Base-by-base conservation (phyloP, 2,888 invertebrate species). In the Plutella xylostella region DNA sequence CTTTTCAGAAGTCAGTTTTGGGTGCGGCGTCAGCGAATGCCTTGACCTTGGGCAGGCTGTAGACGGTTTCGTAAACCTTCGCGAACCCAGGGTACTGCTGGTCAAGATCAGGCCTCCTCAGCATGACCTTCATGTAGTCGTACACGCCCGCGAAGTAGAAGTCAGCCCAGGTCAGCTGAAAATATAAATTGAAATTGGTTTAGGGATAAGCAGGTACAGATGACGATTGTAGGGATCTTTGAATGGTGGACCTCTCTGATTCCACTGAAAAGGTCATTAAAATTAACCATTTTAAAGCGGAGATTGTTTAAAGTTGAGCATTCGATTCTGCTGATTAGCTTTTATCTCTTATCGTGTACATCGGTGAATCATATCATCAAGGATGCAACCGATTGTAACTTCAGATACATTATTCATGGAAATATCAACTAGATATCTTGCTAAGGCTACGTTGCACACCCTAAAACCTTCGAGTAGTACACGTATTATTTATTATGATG, bases 151-250 rank as follows among this genome's bases (percentile, higher is more conserved):
- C 80, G 47, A 88, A 79, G n/a, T 67, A 64, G 9, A 89, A 55
- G 57, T 89, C 89, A 2, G 86, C 88, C 87, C 88, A 88, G 0
- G 86, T 84, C 1, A 89, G 47, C 65, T 67, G 55, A 14, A 56
- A 58, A 19, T 37, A 12, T 6, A 33, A 7, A 33, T 14, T 14
- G 33, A 7, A n/a, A n/a, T n/a, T n/a, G n/a, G n/a, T n/a, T n/a
- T n/a, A n/a, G 11, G n/a, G 11, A 4, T 28, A 12, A 28, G 28
- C 2, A 3, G n/a, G 2, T 4, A 12, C 28, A 28, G 4, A 28
- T 28, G 7, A n/a, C 9, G 28, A 28, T 28, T 12, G n/a, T n/a
- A 6, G 28, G 28, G 28, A 28, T 28, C 9, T 28, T 28, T 28
- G n/a, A 28, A 9, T 4, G 28, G 11, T 28, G 28, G 4, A 28